Conservation (phyloP, 2,888 invertebrate genomes). For the Eupsilia transversa region DNA sequence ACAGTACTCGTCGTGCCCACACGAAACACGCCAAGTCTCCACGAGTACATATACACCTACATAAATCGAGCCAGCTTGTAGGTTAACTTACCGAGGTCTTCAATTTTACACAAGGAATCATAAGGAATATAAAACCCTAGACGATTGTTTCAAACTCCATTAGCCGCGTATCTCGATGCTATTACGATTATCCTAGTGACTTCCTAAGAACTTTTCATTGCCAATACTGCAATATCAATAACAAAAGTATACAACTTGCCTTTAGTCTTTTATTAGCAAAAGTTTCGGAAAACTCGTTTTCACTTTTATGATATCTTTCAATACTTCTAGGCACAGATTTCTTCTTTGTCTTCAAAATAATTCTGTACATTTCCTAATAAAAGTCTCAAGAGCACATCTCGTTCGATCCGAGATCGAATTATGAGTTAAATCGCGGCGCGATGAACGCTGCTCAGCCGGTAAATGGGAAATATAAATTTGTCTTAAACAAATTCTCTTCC, state of each 20-base stretch:
- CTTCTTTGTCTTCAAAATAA: not conserved
- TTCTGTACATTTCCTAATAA: conserved; percentile 57
- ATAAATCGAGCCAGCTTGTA: conserved; percentile 33
- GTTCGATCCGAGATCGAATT: conserved; percentile 74
- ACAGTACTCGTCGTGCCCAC: conserved; percentile 22
- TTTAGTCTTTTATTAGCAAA: not conserved
- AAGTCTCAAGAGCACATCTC: conserved; percentile 63
- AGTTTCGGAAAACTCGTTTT: not conserved
- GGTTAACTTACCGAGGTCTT: conserved; percentile 27
- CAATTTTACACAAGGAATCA: conserved; percentile 18
- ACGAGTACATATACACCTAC: conserved; percentile 22
- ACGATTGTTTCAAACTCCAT: conserved; percentile 14
- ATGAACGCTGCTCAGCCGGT: conserved; percentile 75
- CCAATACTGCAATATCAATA: not conserved
- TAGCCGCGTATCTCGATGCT: conserved; percentile 4
- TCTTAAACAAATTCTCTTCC: conserved; percentile 79
- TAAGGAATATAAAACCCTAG: conserved; percentile 10
- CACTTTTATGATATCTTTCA: not conserved
- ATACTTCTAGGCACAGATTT: not conserved
- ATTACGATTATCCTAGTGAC: not conserved
- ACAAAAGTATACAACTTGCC: not conserved
- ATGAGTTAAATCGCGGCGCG: conserved; percentile 75
- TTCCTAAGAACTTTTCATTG: not conserved
- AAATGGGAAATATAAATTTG: conserved; percentile 83
- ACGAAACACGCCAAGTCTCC: conserved; percentile 39